Evolutionary conservation across 2,797 vertebrate genomes (phyloP).

Genomic region (Nasua narica): DNA sequence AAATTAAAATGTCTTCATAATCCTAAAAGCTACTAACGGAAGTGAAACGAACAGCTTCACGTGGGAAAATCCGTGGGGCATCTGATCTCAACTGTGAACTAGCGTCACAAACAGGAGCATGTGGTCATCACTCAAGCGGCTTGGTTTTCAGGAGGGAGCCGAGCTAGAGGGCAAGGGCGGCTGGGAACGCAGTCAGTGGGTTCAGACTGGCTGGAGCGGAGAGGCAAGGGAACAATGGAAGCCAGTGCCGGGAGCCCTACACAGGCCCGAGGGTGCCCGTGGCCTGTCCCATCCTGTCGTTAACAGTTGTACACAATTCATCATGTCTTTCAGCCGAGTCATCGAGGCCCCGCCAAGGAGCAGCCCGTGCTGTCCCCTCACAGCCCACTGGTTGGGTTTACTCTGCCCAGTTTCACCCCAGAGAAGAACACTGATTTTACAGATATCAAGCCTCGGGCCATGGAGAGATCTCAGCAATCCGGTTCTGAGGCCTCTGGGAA

Average conservation of each 20-base stretch:
- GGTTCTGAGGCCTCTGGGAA: background rate
- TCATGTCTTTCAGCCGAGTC: background rate
- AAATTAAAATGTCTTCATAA: background rate
- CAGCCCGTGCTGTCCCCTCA: accelerated
- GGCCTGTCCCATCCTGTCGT: background rate
- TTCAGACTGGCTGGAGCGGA: background rate
- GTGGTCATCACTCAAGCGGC: background rate
- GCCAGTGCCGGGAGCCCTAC: no score
- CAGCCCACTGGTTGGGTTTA: background rate
- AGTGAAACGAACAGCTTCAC: background rate
- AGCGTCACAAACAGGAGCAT: background rate
- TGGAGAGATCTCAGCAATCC: background rate
- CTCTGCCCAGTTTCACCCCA: background rate
- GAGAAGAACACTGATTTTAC: background rate
- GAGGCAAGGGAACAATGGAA: background rate
- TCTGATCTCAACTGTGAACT: background rate
- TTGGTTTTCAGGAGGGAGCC: background rate
- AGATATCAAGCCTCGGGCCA: background rate
- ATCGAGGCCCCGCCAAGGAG: background rate
- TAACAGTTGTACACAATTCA: background rate
- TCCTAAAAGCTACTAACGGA: background rate
- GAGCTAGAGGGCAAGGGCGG: no score
- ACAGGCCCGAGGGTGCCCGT: accelerated
- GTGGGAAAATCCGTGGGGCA: background rate
- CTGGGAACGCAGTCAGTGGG: accelerated